Base-by-base conservation (phyloP, 1,140 invertebrate species). In the Centruroides vittatus region DNA sequence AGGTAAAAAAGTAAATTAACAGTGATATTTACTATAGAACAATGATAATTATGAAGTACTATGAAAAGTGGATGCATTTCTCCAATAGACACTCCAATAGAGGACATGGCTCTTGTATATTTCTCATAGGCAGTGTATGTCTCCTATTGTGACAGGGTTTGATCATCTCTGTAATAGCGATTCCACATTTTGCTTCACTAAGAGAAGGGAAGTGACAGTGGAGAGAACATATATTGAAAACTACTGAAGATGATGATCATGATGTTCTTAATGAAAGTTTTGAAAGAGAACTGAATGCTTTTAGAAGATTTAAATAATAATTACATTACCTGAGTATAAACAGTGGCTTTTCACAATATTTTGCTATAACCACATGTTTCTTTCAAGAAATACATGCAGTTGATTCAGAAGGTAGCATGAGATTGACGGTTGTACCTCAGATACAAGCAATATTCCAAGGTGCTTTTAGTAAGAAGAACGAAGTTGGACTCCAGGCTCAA, bases 401-500 rank as follows among this genome's bases (percentile, higher is more conserved):
- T 65, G 96, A 95, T 53, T 89, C 93, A 7, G 93, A 98, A 76
- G 97, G 96, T 70, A 95, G 94, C 55, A 93, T 99, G 80, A 93
- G 91, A 65, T 98, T 93, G 47, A 97, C 92, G 4, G 94, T 99
- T 6, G 93, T 98, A 46, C 92, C 92, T 5, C 89, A 97, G 76
- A 96, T 98, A 11, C 96, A 98, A 76, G 95, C 95, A 0, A 93
- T 98, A 35, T 98, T 99, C 79, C 96, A 95, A 68, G 94, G 94
- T 51, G 94, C 96, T 3, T 81, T 99, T 41, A 98, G 93, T 23
- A 99, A 99, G 74, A 99, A 98, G 74, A 99, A 98, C 75, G 95
- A 95, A 89, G 93, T 99, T 67, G 95, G 95, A 77, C 83, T 99
- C 60, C 96, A 98, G 89, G 94, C n/a, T n/a, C n/a, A n/a, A n/a